These are phyloP conservation scores for Lepeophtheirus salmonis DNA, from an alignment of 1,140 invertebrate species.

Conservation along the genomic window DNA sequence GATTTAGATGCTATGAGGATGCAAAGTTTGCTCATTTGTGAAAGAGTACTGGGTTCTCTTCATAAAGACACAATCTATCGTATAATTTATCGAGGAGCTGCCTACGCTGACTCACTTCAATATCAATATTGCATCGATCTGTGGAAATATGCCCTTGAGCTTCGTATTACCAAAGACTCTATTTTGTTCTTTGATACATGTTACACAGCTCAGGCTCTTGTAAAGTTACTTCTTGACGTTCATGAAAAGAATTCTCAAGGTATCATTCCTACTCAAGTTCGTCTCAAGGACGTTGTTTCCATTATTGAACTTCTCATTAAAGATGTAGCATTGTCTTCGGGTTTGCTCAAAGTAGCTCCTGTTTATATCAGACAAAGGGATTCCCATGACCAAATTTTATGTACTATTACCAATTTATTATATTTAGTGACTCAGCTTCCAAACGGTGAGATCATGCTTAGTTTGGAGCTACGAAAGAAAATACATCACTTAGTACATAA, in stretches of 20 bases:
- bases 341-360: slow-evolving; percentile 42
- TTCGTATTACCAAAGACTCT: slow-evolving; percentile 53
- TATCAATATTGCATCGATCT: slow-evolving; percentile 67
- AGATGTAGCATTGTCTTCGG: slow-evolving; percentile 37
- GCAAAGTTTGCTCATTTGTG: slow-evolving; percentile 60
- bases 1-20: slow-evolving; percentile 60
- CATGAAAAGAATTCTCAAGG: slow-evolving; percentile 40
- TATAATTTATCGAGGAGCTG: slow-evolving; percentile 51
- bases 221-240: slow-evolving; percentile 51
- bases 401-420: slow-evolving; percentile 55
- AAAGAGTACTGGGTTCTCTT: slow-evolving; percentile 51
- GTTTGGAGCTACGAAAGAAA: slow-evolving; percentile 20
- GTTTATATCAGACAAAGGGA: slow-evolving; percentile 55
- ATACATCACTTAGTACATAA: slow-evolving; percentile 19
- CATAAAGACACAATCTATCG: slow-evolving; percentile 61
- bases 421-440: slow-evolving; percentile 47
- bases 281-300: slow-evolving; percentile 47
- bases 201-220: slow-evolving; percentile 46
- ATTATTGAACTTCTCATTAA: slow-evolving; percentile 44
- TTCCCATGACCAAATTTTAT: slow-evolving; percentile 43
- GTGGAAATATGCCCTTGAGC: slow-evolving; percentile 56
- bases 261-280: slow-evolving; percentile 35
- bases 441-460: slow-evolving; percentile 26
- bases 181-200: slow-evolving; percentile 49
- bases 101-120: slow-evolving; percentile 61